Evolutionary conservation across 1,140 invertebrate species (phyloP).

Genomic region (Zaprionus ornatus): DNA sequence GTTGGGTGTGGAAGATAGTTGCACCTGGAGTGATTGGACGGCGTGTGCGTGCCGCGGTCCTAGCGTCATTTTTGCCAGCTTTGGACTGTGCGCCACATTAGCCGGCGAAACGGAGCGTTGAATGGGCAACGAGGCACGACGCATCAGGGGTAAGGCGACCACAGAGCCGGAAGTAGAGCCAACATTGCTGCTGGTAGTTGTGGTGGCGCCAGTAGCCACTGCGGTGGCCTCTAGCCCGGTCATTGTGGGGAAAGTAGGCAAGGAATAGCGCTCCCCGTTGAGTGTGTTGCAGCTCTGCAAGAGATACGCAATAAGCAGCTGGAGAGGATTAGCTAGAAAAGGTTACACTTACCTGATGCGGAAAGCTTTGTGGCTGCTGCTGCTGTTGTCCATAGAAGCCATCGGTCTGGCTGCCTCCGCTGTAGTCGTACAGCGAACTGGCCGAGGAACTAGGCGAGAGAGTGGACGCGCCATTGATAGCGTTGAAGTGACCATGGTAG

Average conservation of each 20-base stretch:
- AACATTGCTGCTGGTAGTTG: slow-evolving; percentile 14
- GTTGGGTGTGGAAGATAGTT: slow-evolving; percentile 86
- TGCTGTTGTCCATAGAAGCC: slow-evolving; percentile 64
- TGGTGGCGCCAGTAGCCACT: slow-evolving; percentile 50
- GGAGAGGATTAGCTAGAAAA: neutral
- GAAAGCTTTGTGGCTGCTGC: slow-evolving; percentile 58
- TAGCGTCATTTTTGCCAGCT: slow-evolving; percentile 85
- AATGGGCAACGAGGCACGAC: slow-evolving; percentile 89
- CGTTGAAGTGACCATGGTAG: slow-evolving; percentile 76
- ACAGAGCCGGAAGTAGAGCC: slow-evolving; percentile 67
- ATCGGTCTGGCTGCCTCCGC: slow-evolving; percentile 48
- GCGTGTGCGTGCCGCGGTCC: slow-evolving; percentile 80
- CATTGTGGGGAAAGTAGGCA: slow-evolving; percentile 87
- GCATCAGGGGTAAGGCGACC: slow-evolving; percentile 85
- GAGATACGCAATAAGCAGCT: neutral
- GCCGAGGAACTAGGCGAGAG: slow-evolving; percentile 72
- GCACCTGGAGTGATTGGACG: slow-evolving; percentile 49
- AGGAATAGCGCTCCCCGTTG: slow-evolving; percentile 86
- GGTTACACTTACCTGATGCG: slow-evolving; percentile 66
- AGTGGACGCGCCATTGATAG: slow-evolving; percentile 69
- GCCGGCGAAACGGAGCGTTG: slow-evolving; percentile 91
- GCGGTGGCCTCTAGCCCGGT: slow-evolving; percentile 86
- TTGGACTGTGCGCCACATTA: slow-evolving; percentile 86
- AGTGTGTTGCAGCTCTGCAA: slow-evolving; percentile 61
- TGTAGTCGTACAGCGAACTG: slow-evolving; percentile 72